Percentiles rank a stretch among this genome's conserved stretches.
Evolutionary conservation across 2,797 vertebrate genomes (phyloP).

Genomic region (Sciaenops ocellatus): DNA sequence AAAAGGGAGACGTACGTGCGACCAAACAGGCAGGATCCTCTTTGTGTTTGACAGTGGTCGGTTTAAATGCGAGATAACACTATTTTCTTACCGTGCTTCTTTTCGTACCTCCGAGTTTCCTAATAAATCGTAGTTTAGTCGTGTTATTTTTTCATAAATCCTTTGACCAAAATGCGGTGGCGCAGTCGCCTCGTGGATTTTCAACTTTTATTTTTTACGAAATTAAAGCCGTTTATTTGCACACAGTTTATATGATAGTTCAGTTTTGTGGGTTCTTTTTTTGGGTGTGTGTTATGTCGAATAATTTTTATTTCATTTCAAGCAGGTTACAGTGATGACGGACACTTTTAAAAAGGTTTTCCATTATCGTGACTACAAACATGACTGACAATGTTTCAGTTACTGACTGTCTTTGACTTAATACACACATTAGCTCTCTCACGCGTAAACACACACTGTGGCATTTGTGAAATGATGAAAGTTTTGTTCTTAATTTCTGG

Average conservation of each 20-base stretch:
- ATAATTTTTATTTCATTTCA: conserved; percentile 26
- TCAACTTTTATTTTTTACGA: conserved; percentile 48
- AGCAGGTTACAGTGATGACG: not conserved
- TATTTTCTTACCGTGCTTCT: conserved; percentile 97
- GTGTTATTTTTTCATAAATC: conserved; percentile 87
- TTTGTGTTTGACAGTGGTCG: conserved; percentile 84
- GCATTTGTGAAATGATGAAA: conserved; percentile 40
- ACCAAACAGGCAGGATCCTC: conserved; percentile 89
- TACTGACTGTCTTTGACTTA: conserved; percentile 3
- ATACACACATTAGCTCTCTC: not conserved
- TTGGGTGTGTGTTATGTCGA: conserved; percentile 46
- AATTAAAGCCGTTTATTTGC: conserved; percentile 61
- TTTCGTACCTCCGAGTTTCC: conserved; percentile 92
- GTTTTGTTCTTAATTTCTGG: conserved; percentile 27
- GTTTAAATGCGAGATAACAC: conserved; percentile 91
- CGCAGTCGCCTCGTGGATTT: conserved; percentile 47
- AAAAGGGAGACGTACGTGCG: conserved; percentile 80
- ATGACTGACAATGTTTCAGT: conserved; percentile 23
- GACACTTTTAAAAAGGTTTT: conserved; percentile 24
- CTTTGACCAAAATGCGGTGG: conserved; percentile 77
- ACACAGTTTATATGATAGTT: conserved; percentile 59
- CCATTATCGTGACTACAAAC: not conserved
- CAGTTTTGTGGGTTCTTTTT: conserved; percentile 22
- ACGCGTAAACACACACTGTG: conserved; percentile 5
- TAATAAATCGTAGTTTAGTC: conserved; percentile 91